Base-by-base conservation (phyloP, 2,113 vertebrate genomes). In the Blennius ocellaris region DNA sequence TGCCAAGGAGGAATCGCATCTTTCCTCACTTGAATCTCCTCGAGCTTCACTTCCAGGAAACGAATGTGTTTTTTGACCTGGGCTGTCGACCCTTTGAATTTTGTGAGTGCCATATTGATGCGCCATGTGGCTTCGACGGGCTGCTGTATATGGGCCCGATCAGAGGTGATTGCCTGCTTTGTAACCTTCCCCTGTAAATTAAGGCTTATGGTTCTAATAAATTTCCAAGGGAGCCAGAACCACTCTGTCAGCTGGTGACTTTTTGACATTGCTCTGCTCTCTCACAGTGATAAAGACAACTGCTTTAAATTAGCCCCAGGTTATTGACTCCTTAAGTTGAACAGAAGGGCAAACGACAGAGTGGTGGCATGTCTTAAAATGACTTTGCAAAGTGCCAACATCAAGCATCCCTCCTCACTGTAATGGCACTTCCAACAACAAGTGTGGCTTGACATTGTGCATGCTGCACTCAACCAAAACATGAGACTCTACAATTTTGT, bases 161-260 rank as follows among this genome's bases (percentile, higher is more conserved):
- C 86, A 84, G 70, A 82, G 83, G 82, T 86, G 83, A 87, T 89
- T 75, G 85, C 59, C 83, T 78, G 85, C 80, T 83, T 86, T 85
- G 80, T 86, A 86, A 89, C 88, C 88, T 84, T 86, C 70, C 53
- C 40, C 77, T 82, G 84, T 85, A 90, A 93, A 91, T 87, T 83
- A 83, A 74, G 52, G 76, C 76, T 83, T 83, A 87, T 82, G 78
- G 70, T 80, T 70, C 52, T 58, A 85, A 88, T 92, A 92, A 86
- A 90, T 91, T 80, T 78, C 70, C 62, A 56, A 37, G 45, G 44
- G 60, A 86, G 69, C 64, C 78, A 64, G 73, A 76, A 48, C 64
- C 41, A 45, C 60, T 74, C 61, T 75, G 78, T 84, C 82, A 79
- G 47, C 69, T 14, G 55, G 61, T 50, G 67, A 87, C 89, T 84